phyloP scores from a whole-genome alignment of 2,113 vertebrate species.

The Cepphus grylle region DNA sequence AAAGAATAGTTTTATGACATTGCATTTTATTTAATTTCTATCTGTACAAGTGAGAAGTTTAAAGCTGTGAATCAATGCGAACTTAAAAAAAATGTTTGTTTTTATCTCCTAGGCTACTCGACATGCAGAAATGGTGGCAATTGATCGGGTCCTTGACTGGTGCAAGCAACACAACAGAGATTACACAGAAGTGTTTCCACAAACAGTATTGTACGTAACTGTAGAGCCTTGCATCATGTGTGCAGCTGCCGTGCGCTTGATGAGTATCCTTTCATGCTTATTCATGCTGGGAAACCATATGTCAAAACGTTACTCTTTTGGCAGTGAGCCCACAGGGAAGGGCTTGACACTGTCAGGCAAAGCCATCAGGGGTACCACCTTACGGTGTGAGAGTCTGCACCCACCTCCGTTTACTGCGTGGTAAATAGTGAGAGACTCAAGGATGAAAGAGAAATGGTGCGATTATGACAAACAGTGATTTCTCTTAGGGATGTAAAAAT shows the following conservation, averaged over 20 bases:
- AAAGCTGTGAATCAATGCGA: not conserved
- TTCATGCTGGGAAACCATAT: not conserved
- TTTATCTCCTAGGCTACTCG: conserved; percentile 86
- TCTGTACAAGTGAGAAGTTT: not conserved
- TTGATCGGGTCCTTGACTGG: conserved; percentile 89
- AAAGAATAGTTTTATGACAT: not conserved
- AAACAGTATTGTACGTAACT: conserved; percentile 85
- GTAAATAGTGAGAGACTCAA: not conserved
- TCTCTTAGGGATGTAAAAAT: not conserved
- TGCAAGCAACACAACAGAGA: conserved; percentile 69
- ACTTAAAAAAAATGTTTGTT: not conserved
- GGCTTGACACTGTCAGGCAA: not conserved
- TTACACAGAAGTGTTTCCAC: conserved; percentile 73
- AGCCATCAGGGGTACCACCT: not conserved
- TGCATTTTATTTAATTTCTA: not conserved
- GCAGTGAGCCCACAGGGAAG: not conserved
- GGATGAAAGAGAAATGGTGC: not conserved
- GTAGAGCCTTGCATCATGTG: conserved; percentile 98
- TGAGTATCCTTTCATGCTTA: conserved; percentile 84
- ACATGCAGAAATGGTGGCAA: conserved; percentile 93
- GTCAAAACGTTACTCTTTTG: not conserved
- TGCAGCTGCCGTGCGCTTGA: conserved; percentile 86
- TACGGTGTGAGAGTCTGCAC: not conserved
- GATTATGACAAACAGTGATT: not conserved
- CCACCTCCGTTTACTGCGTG: not conserved